Base-by-base conservation (phyloP, 2,888 invertebrate genomes). In the Drosophila quinaria region DNA sequence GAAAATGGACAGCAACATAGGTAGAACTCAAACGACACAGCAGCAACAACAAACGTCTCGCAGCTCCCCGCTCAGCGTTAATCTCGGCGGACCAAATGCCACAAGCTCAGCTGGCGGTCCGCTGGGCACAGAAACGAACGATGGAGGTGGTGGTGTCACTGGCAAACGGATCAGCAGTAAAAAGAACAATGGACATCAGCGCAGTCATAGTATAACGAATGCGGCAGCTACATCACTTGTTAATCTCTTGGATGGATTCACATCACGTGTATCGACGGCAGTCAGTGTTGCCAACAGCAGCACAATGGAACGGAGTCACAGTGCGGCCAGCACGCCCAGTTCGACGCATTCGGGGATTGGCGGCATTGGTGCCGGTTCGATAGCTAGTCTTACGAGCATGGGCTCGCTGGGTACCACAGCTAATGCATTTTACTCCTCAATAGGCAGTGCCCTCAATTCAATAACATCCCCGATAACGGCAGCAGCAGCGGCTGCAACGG, bases 381-480 rank as follows among this genome's bases (percentile, higher is more conserved):
- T 91, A 59, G 90, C 90, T 51, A 90, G 90, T 66, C 80, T 90
- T 22, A 88, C 90, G 55, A 91, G 91, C 68, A 89, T 91, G 70
- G 90, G 90, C 59, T 91, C 90, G 17, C 61, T 90, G 64, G 90
- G 90, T 50, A 90, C 81, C 29, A 91, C 91, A 54, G 91, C 91
- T 56, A 91, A 91, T 85, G 91, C 91, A 33, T 90, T 91, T 55
- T 91, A 91, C 71, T 91, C 91, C 58, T 91, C 91, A 52, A 87
- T 91, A 59, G 91, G 91, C 50, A 79, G 91, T 62, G 91, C 91
- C 1, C 82, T 91, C 56, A 91, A 91, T 74, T 91, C 91, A 5
- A 81, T 91, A 54, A 91, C 91, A 47, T 91, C 91, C 8, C 91
- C 91, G 4, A 91, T 91, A 41, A 87, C 90, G n/a, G 91, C 91